These are phyloP conservation scores for Nautilus pompilius DNA, from an alignment of 1,140 invertebrate genomes.

Conservation along the genomic window DNA sequence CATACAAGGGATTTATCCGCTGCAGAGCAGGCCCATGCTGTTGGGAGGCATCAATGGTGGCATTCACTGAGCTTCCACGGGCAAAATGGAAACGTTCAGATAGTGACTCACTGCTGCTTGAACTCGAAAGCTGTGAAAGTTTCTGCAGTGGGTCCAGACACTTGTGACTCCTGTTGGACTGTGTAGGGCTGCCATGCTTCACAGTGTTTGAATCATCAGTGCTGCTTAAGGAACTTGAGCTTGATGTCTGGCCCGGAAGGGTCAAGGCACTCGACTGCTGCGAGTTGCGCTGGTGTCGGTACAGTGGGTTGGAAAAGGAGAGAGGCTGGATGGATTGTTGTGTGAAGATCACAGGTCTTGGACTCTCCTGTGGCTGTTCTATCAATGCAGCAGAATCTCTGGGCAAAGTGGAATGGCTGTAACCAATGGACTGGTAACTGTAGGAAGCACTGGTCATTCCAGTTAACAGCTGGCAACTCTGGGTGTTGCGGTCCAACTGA, in stretches of 20 bases:
- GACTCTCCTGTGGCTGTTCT: constrained; percentile 10
- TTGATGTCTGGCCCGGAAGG: constrained; percentile 20
- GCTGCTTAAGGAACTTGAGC: constrained; percentile 29
- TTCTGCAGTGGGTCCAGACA: constrained; percentile 30
- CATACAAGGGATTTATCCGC: constrained; percentile 12
- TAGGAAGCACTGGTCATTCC: constrained; percentile 15
- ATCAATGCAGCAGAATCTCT: constrained; percentile 62
- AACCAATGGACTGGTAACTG: constrained; percentile 85
- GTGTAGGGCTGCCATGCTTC: constrained; percentile 27
- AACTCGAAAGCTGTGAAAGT: constrained; percentile 43
- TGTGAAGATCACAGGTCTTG: constrained; percentile 6
- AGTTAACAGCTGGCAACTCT: constrained; percentile 33
- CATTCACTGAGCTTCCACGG: background rate
- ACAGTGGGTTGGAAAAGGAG: constrained; percentile 84
- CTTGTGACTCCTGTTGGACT: constrained; percentile 3
- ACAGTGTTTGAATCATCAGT: constrained; percentile 30
- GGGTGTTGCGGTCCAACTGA: constrained; percentile 32
- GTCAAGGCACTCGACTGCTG: constrained; percentile 13
- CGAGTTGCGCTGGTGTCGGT: constrained; percentile 52
- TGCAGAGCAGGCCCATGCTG: constrained; percentile 12
- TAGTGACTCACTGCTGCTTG: constrained; percentile 36
- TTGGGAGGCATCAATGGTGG: background rate
- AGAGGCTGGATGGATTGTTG: constrained; percentile 60
- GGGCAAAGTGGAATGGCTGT: constrained; percentile 86
- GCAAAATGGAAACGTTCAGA: background rate